A percentile compares a stretch with the other conserved stretches of the same genome.
phyloP scores from a whole-genome alignment of 1,140 invertebrate genomes.

The Scaptomyza hsui region DNA sequence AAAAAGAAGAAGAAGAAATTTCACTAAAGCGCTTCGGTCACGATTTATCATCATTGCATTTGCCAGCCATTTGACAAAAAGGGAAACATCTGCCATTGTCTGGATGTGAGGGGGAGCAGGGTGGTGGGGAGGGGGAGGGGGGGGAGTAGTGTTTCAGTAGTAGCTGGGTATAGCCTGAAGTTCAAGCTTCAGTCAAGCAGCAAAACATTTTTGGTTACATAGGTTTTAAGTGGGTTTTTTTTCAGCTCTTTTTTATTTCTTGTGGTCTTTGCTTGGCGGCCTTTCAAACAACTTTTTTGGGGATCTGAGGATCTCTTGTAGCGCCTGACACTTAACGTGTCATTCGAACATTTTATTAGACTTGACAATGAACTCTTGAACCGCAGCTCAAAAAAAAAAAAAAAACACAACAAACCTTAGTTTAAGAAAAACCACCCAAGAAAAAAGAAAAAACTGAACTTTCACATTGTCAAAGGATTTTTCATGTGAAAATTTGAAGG shows the following conservation, averaged over 20 bases:
- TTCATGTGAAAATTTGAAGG: conserved; percentile 15
- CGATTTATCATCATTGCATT: conserved; percentile 74
- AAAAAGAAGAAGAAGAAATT: conserved; percentile 51
- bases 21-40: conserved; percentile 68
- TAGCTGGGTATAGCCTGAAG: conserved; percentile 1
- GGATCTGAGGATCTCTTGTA: conserved; percentile 54
- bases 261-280: conserved; percentile 34
- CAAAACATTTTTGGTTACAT: conserved; percentile 55
- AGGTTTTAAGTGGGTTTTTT: conserved; percentile 25
- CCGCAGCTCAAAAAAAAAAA: conserved; percentile 22
- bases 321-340: conserved; percentile 77
- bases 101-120: not conserved
- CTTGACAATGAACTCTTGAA: conserved; percentile 81
- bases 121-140: conserved; percentile 8
- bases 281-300: conserved; percentile 46
- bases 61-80: conserved; percentile 69
- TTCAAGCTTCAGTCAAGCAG: conserved; percentile 43
- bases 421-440: conserved; percentile 32
- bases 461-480: conserved; percentile 56
- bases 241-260: conserved; percentile 4
- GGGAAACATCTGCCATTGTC: conserved; percentile 48
- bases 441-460: conserved; percentile 42
- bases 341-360: conserved; percentile 81
- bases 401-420: conserved; percentile 7
- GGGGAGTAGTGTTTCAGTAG: not conserved